phyloP scores from a whole-genome alignment of 2,888 invertebrate genomes.

The Nephrotoma flavescens region DNA sequence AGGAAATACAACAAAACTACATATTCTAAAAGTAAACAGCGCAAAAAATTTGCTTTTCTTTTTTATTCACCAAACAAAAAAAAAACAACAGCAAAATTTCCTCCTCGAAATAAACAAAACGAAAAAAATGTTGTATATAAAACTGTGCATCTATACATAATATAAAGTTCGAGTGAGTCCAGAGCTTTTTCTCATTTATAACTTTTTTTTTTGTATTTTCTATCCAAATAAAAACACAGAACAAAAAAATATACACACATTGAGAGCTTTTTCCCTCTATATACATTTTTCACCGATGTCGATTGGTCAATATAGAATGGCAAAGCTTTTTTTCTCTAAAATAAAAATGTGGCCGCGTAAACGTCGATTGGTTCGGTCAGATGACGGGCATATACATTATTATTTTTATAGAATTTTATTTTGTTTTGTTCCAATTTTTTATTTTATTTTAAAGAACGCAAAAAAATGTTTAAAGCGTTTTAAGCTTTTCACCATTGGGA shows the following conservation, averaged over 20 bases:
- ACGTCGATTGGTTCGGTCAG: slow-evolving; percentile 7
- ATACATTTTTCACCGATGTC: slow-evolving; percentile 5
- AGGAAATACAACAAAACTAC: background rate
- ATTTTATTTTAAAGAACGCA: background rate
- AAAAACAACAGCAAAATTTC: background rate
- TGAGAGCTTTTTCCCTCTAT: slow-evolving; percentile 3
- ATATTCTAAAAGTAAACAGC: background rate
- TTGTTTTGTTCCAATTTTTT: background rate
- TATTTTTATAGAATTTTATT: background rate
- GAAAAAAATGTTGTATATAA: background rate
- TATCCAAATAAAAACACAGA: background rate
- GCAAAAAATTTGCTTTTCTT: background rate
- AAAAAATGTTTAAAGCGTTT: background rate
- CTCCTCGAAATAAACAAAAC: background rate
- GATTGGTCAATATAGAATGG: slow-evolving; percentile 7
- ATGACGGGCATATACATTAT: slow-evolving; percentile 5
- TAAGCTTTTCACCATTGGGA: background rate
- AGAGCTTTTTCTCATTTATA: background rate
- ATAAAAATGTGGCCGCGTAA: slow-evolving; percentile 5
- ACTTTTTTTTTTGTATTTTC: background rate
- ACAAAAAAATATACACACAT: slow-evolving; percentile 1
- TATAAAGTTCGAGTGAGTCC: background rate
- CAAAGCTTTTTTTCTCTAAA: slow-evolving; percentile 3
- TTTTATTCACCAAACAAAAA: background rate
- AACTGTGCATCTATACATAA: background rate